Evolutionary conservation across 2,888 invertebrate genomes (phyloP), one percentile per base, ranked within the genome.

Genomic region (Chloroclystis v-ata): DNA sequence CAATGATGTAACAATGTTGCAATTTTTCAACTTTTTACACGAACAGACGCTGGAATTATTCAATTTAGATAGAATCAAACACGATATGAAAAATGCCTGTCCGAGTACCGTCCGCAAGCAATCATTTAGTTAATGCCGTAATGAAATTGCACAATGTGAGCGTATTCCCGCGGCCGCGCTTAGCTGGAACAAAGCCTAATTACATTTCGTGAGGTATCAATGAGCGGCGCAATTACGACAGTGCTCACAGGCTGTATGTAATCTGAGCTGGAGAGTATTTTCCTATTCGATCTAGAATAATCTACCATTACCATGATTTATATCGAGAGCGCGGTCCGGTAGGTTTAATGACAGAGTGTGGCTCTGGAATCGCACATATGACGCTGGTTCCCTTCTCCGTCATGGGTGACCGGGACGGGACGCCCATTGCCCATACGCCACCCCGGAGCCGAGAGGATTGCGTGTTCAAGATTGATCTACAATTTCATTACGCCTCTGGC

Each of bases 231-330:
- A 82, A 85, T 84, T 82, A 84, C 81, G 74, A 72, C 78, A 74
- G 77, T 65, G 71, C 50, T 50, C 50, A 50, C 46, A 46, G 71
- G 73, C 63, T 75, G 68, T 72, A 73, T 77, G 72, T 82, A 83
- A 83, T 84, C 76, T 77, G 68, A 69, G 72, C 72, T 69, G 65
- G 72, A 73, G 78, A 75, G 73, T 71, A 75, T 81, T 84, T 82
- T 81, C 78, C 78, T 76, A 74, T 79, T 81, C 77, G 69, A 71
- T 4, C 82, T 74, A 77, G 78, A 80, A 82, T 84, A 82, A 85
- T 85, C 72, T 83, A 78, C 82, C 78, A 85, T 86, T 85, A 85
- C 74, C 78, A 77, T 83, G 86, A 84, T 85, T 85, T 84, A 85
- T 85, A 82, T 82, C 77, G 70, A 75, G 75, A 82, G 81, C 78